phyloP scores from a whole-genome alignment of 2,113 vertebrate species.

The Silurus asotus region DNA sequence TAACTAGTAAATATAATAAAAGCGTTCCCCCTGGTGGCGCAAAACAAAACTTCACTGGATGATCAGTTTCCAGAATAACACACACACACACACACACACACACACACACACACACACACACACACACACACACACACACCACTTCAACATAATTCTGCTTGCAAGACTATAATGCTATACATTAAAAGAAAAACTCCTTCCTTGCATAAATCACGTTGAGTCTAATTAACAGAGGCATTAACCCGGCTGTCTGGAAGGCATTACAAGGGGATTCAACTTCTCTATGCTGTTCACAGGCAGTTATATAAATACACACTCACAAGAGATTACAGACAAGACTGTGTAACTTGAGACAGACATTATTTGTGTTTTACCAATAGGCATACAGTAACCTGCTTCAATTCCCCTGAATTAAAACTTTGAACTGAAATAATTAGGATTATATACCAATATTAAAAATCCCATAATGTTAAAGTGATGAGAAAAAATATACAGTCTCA shows the following conservation, averaged over 20 bases:
- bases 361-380: background rate
- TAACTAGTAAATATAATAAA: no score
- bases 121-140: no score
- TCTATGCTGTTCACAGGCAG: background rate
- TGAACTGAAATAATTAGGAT: background rate
- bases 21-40: no score
- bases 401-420: background rate
- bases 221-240: conserved; percentile 60
- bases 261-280: conserved; percentile 13
- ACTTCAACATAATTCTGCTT: no score
- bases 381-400: background rate
- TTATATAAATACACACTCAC: background rate
- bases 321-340: background rate
- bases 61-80: no score
- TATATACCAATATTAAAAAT: background rate
- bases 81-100: no score
- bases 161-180: no score
- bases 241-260: conserved; percentile 31
- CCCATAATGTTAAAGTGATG: background rate
- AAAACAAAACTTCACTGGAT: no score
- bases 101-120: no score
- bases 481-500: background rate
- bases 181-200: background rate
- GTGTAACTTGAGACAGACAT: background rate
- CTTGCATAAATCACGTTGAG: conserved; percentile 42